Evolutionary conservation across 1,140 invertebrate species (phyloP), one percentile per base, ranked within the genome.

Genomic region (Neuroterus valhalla): DNA sequence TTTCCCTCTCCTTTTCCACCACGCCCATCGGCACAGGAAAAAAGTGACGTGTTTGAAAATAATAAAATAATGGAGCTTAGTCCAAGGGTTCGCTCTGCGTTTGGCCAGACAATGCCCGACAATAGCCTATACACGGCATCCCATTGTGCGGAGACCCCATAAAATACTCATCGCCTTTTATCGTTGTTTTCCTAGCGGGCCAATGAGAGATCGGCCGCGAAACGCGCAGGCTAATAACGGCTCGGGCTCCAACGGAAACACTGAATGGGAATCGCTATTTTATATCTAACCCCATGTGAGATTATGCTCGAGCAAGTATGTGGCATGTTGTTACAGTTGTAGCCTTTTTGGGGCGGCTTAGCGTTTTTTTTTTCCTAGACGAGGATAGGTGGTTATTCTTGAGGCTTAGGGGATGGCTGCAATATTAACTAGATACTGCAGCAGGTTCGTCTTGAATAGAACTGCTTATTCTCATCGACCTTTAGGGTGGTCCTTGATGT

Each of bases 151-250:
- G 72, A 81, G 79, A 85, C 86, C 88, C 88, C 80, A 90, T 89
- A 89, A 90, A 90, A 90, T 89, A 86, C 89, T 90, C 88, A 89
- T 90, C 87, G 88, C 80, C 79, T 86, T 90, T 89, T 89, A 90
- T 90, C 87, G 88, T 84, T 89, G 88, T 89, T 89, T 87, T 87
- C 81, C 52, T 82, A 85, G 78, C 76, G 82, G 74, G 77, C 85
- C 87, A 87, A 88, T 87, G 80, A 83, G 75, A 81, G 72, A 69
- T 72, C 76, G 48, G 46, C 43, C 50, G 50, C 73, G 70, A 73
- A 23, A 15, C 66, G 67, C 68, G 71, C 70, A 66, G 77, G 48
- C 82, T 85, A 86, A 84, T 86, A 81, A 82, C 81, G 82, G 68
- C 79, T 81, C 78, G 79, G 79, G 83, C 55, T 80, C 81, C 81